Conservation (phyloP, 2,888 invertebrate genomes). For the Trisateles emortualis region DNA sequence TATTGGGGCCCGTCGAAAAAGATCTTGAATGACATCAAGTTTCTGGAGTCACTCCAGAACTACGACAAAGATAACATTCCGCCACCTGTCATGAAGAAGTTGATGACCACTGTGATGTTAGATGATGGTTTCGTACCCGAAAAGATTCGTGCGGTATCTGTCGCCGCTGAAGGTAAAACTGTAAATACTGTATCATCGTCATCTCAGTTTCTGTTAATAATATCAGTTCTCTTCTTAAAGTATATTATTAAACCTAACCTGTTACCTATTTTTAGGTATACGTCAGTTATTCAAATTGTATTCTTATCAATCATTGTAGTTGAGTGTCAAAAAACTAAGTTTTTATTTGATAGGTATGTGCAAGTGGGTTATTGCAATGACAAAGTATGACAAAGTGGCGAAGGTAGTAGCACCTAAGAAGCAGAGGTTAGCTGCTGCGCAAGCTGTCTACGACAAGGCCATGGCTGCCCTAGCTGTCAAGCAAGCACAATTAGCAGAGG, state of each 20-base stretch:
- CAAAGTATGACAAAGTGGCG: constrained; percentile 97
- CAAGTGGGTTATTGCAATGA: constrained; percentile 98
- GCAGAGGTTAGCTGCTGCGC: constrained; percentile 94
- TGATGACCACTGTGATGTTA: constrained; percentile 92
- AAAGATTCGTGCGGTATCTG: constrained; percentile 94
- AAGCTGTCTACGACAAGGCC: constrained; percentile 91
- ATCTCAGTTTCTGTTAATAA: no score
- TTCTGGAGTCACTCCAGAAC: constrained; percentile 94
- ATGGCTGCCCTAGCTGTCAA: constrained; percentile 93
- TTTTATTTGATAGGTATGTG: constrained; percentile 88
- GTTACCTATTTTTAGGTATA: no score
- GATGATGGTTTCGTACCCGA: constrained; percentile 97
- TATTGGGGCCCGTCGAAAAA: constrained; percentile 97
- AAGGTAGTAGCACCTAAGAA: constrained; percentile 97
- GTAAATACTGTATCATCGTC: no score
- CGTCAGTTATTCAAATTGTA: no score
- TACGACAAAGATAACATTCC: constrained; percentile 98
- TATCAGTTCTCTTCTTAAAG: no score
- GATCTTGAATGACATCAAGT: constrained; percentile 95
- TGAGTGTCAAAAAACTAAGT: no score
- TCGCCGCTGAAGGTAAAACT: constrained; percentile 94
- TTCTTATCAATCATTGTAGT: no score
- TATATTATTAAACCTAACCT: no score
- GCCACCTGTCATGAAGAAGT: constrained; percentile 92
- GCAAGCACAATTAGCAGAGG: constrained; percentile 91